These are phyloP conservation scores for Euphysa ruthae DNA, from an alignment of 30 jellyfish, hydroid and myxozoan genomes.

Conservation along the genomic window DNA sequence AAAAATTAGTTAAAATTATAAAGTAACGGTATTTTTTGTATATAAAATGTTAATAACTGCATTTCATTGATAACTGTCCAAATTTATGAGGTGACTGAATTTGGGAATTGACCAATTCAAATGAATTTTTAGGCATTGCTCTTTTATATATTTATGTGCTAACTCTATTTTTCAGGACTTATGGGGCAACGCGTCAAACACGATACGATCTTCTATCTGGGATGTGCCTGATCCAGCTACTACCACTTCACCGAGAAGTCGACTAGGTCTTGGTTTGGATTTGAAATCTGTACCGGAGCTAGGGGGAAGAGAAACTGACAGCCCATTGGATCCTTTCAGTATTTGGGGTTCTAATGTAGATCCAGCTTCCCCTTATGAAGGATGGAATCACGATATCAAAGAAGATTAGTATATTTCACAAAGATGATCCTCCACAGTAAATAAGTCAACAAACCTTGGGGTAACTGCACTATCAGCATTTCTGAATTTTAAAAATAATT, in stretches of 20 bases:
- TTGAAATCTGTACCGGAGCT: slow-evolving; percentile 42
- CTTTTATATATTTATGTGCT: background rate
- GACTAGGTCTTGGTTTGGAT: slow-evolving; percentile 89
- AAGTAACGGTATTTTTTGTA: no score
- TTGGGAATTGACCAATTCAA: no score
- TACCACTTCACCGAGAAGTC: slow-evolving; percentile 63
- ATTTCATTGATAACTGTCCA: no score
- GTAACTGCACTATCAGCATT: no score
- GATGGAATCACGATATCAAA: slow-evolving; percentile 92
- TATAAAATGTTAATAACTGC: no score
- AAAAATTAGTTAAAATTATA: no score
- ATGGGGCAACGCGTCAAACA: slow-evolving; percentile 51
- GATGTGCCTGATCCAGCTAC: slow-evolving; percentile 60
- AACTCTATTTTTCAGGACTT: slow-evolving; percentile 11
- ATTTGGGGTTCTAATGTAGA: slow-evolving; percentile 79
- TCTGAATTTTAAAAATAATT: no score
- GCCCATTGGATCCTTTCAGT: slow-evolving; percentile 82
- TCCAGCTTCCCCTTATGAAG: slow-evolving; percentile 82
- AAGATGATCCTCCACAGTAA: no score
- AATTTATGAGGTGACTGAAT: no score
- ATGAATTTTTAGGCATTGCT: background rate
- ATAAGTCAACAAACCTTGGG: no score
- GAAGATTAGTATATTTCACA: slow-evolving; percentile 55
- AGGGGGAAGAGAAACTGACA: slow-evolving; percentile 42
- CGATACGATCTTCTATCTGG: slow-evolving; percentile 86